A percentile compares a stretch with the other conserved stretches of the same genome.
These are phyloP conservation scores for Epinephelus coioides DNA, from an alignment of 2,797 vertebrate genomes.

Conservation along the genomic window DNA sequence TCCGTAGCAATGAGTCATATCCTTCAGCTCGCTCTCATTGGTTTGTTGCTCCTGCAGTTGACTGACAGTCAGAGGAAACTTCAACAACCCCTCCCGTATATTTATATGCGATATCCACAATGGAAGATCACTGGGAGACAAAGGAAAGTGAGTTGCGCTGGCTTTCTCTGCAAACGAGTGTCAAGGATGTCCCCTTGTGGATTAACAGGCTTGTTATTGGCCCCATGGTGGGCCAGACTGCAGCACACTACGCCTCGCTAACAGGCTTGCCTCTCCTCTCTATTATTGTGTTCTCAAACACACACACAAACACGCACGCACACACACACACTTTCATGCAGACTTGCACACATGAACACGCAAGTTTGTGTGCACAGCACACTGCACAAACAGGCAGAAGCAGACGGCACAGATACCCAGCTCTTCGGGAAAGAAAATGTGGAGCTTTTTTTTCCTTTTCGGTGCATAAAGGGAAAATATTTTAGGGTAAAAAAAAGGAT, in stretches of 20 bases:
- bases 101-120: slow-evolving; percentile 26
- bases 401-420: slow-evolving; percentile 25
- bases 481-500: slow-evolving; percentile 19
- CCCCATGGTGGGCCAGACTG: slow-evolving; percentile 69
- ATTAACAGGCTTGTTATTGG: slow-evolving; percentile 72
- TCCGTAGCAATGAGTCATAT: slow-evolving; percentile 70
- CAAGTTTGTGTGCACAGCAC: slow-evolving; percentile 18
- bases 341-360: slow-evolving; percentile 37
- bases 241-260: slow-evolving; percentile 51
- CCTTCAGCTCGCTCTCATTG: slow-evolving; percentile 48
- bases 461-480: slow-evolving; percentile 24
- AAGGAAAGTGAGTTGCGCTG: slow-evolving; percentile 54
- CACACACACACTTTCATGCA: slow-evolving; percentile 25
- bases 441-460: slow-evolving; percentile 15
- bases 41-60: slow-evolving; percentile 43
- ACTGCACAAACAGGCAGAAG: slow-evolving; percentile 31
- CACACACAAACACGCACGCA: slow-evolving; percentile 28
- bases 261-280: slow-evolving; percentile 58
- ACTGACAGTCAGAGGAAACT: slow-evolving; percentile 50
- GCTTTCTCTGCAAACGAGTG: slow-evolving; percentile 55
- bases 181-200: slow-evolving; percentile 65
- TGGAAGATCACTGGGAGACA: slow-evolving; percentile 60
- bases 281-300: slow-evolving; percentile 48
- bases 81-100: slow-evolving; percentile 28
- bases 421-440: neutral